Evolutionary conservation across 1,140 invertebrate species (phyloP), one percentile per base, ranked within the genome.

Genomic region (Drosophila dunni): DNA sequence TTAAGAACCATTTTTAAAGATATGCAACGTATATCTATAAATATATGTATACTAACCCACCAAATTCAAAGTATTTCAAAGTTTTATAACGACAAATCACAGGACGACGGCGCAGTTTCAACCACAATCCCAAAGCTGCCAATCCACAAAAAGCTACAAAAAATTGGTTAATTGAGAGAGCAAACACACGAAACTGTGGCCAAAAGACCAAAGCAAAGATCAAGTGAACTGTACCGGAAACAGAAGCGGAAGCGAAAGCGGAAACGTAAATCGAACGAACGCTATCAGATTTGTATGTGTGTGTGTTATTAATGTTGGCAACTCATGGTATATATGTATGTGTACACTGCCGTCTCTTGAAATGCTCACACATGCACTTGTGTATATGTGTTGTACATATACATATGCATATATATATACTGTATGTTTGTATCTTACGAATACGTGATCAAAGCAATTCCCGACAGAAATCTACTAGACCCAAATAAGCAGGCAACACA

Each of bases 31-130:
- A 88, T 88, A 88, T 88, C 85, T 89, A 89, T 89, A 89, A 89
- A 89, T 89, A 89, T 89, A 89, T 88, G 84, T 89, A 89, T 89
- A 89, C 84, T 89, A 89, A 89, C 84, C 84, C 84, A 89, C 84
- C 84, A 89, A 89, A 89, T 89, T 89, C 84, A 89, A 89, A 90
- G 84, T 89, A 89, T 89, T 89, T 90, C 84, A 89, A 84, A 50
- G 81, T 85, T 85, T 85, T 85, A 81, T 80, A 88, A 63, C 50
- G 36, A 57, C 69, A 69, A 50, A 51, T 58, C 24, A 38, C 62
- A 66, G 45, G 45, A 48, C 20, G 29, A 62, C 48, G 62, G 63
- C 15, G 48, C 51, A 48, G 46, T 34, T 48, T 34, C 33, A 75
- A 50, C 48, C 48, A 63, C 33, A n/a, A 53, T 15, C 51, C 50